phyloP scores from a whole-genome alignment of 2,797 vertebrate species.

The Todus mexicanus region DNA sequence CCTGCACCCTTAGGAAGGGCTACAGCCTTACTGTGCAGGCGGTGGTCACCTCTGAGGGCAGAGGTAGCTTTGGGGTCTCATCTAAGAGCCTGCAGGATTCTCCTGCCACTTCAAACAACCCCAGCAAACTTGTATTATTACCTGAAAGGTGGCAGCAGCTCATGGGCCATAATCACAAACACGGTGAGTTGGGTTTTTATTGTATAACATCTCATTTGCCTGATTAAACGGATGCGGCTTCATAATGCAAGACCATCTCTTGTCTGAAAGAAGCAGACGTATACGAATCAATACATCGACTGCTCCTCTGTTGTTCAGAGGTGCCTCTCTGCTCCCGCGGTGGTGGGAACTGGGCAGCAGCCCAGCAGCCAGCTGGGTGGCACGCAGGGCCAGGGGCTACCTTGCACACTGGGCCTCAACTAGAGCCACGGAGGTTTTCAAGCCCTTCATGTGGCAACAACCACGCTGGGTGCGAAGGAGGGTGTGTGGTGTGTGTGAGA shows the following conservation, averaged over 20 bases:
- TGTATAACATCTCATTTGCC: background rate
- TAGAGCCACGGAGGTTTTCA: background rate
- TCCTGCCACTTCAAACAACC: background rate
- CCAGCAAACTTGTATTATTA: background rate
- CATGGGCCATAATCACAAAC: background rate
- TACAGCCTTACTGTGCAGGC: background rate
- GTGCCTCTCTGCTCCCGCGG: background rate
- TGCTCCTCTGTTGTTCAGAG: background rate
- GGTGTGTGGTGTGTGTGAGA: fast-evolving
- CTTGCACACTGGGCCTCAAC: background rate
- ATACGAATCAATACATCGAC: background rate
- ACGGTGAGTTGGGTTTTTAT: background rate
- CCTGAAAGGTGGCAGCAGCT: background rate
- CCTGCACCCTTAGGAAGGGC: fast-evolving
- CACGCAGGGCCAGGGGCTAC: background rate
- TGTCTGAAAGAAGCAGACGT: background rate
- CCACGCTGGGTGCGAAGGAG: background rate
- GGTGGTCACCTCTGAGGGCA: background rate
- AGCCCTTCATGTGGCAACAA: background rate
- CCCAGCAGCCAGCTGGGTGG: background rate
- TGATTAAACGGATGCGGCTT: background rate
- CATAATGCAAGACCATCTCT: background rate
- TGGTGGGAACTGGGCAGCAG: background rate
- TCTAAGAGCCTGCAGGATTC: background rate
- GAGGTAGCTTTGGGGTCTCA: background rate